Base-by-base conservation (phyloP, 1,140 invertebrate genomes). In the Magallana gigas region DNA sequence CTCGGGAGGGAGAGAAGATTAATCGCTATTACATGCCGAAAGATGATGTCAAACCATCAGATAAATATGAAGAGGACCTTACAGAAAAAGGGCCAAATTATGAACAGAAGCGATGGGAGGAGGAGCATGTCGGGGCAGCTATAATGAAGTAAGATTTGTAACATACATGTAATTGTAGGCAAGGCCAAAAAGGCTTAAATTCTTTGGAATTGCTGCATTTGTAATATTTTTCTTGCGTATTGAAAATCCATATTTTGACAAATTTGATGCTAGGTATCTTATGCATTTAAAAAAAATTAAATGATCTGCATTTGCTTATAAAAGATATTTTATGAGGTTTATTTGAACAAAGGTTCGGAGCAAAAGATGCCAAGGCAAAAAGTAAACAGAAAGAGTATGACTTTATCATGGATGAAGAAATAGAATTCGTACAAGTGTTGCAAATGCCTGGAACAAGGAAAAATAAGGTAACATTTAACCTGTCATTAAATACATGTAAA, bases 91-190 rank as follows among this genome's bases (percentile, higher is more conserved):
- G 97, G 59, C 97, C 97, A 1, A 97, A 98, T 94, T 98, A 98
- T 8, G 99, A 99, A 94, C 98, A 99, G 94, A 96, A 96, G 89
- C 98, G 99, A 96, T 99, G 99, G 99, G 99, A 99, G 95, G 98
- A 99, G 87, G 98, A 99, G 94, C 98, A 99, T 95, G 97, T 99
- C 95, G 97, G 97, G 36, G 97, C 97, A n/a, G 98, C 98, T 23
- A 96, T 97, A 59, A 97, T 98, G 93, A 96, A 96, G 91, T 76
- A 76, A 12, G 9, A 29, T 29, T 12, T 29, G 7, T 76, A 48
- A 48, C 36, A 23, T 48, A 48, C 36, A 23, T 23, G 23, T 23
- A 23, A 23, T 23, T 23, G 23, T 23, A 23, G 23, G 23, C 23
- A 23, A 23, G 23, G 23, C 23, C 5, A 48, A 48, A 48, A 48